Base-by-base conservation (phyloP, 1,140 invertebrate genomes). In the Ectropis grisescens region DNA sequence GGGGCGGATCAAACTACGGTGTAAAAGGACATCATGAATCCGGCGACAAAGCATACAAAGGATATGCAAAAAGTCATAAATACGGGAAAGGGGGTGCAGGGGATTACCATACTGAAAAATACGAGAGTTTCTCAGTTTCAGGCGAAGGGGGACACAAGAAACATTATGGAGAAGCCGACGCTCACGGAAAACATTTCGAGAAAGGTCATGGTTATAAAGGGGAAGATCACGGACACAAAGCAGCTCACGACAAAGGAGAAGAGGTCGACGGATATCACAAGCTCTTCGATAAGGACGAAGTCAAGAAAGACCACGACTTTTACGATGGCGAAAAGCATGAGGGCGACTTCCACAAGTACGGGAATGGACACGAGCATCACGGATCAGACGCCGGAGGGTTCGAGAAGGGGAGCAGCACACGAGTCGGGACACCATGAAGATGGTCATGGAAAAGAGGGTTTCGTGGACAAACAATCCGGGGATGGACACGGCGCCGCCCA, bases 251-350 rank as follows among this genome's bases (percentile, higher is more conserved):
- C 46, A 88, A 89, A 60, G 88, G 88, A 3, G 83, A 85, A 36
- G 86, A 86, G 48, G 85, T 85, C 14, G 87, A 82, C 10, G 88
- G 88, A 41, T 90, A 84, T 74, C 88, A 89, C 69, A 89, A 89
- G 45, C 82, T 88, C 23, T 89, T 87, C 57, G 84, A 85, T 58
- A 89, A 90, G 52, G 85, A 89, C 57, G 88, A 90, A 62, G 88
- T 85, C 74, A 88, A 89, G 57, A 90, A 90, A 61, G 84, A 89
- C 47, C 85, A 89, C 29, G 84, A 85, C 41, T 89, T 90, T 79
- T 90, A 90, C 60, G 88, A 89, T 59, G 84, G 87, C 38, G 82
- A 81, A 10, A 82, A 87, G 54, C 74, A 85, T 15, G 82, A 84
- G 44, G 88, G 87, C 11, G 69, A 85, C 42, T 84, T 84, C 59